phyloP scores from a whole-genome alignment of 2,888 invertebrate genomes.

The Cryptophagus acutangulus region DNA sequence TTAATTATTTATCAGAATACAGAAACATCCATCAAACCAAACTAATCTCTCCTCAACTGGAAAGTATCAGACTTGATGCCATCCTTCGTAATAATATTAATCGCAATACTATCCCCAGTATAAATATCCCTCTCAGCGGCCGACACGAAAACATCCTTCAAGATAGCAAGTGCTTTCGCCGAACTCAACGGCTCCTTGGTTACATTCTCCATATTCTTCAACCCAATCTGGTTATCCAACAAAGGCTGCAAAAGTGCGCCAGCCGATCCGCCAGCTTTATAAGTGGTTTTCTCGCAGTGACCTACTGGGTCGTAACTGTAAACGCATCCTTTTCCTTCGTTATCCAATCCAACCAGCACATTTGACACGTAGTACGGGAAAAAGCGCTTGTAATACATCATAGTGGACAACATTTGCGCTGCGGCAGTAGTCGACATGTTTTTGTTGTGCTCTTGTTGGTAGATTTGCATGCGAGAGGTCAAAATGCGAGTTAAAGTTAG shows the following conservation, averaged over 20 bases:
- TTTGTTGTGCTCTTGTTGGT: constrained; percentile 89
- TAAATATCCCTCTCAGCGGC: constrained; percentile 98
- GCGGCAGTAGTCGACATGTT: constrained; percentile 87
- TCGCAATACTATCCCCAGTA: constrained; percentile 86
- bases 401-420: constrained; percentile 93
- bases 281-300: constrained; percentile 80
- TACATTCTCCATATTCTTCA: constrained; percentile 78
- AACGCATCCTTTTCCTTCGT: constrained; percentile 88
- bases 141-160: constrained; percentile 95
- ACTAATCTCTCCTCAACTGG: constrained; percentile 82
- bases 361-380: constrained; percentile 98
- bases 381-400: constrained; percentile 94
- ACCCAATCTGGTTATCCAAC: constrained; percentile 92
- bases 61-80: constrained; percentile 72
- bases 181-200: constrained; percentile 59
- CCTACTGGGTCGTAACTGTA: constrained; percentile 98
- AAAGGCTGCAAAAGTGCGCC: constrained; percentile 88
- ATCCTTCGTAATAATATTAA: constrained; percentile 83
- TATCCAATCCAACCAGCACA: constrained; percentile 88
- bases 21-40: background rate
- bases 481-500: constrained; percentile 82
- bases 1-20: background rate
- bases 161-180: constrained; percentile 77
- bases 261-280: constrained; percentile 87
- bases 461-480: constrained; percentile 88